Evolutionary conservation across 2,797 vertebrate genomes (phyloP).

Genomic region (Sebastes jordani): DNA sequence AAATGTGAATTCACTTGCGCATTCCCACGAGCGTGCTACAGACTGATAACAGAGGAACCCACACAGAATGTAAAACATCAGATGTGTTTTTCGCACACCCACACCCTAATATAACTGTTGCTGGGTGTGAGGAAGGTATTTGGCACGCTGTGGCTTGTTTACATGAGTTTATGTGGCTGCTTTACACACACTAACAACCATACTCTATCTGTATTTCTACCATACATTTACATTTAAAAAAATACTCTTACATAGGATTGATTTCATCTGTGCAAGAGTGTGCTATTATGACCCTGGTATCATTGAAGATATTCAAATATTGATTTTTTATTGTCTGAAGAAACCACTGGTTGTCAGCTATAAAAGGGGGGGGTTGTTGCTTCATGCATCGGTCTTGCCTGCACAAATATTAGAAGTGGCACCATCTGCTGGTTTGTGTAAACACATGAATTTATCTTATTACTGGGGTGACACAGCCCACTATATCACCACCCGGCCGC

Average conservation of each 20-base stretch:
- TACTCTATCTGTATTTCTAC: not conserved
- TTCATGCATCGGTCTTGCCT: constrained; percentile 8
- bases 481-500: constrained; percentile 16
- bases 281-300: not conserved
- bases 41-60: constrained; percentile 63
- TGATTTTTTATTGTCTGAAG: constrained; percentile 17
- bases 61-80: constrained; percentile 65
- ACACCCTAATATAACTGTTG: constrained; percentile 36
- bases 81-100: constrained; percentile 68
- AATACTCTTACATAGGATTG: not conserved
- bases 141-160: constrained; percentile 26
- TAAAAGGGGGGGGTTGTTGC: not conserved
- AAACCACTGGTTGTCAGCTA: not conserved
- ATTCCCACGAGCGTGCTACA: constrained; percentile 55
- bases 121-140: constrained; percentile 17
- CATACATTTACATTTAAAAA: not conserved
- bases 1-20: constrained; percentile 58
- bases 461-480: not conserved
- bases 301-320: constrained; percentile 22
- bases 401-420: constrained; percentile 57
- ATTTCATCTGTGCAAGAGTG: not conserved
- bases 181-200: not conserved
- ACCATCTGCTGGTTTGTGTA: constrained; percentile 70
- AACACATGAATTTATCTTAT: constrained; percentile 42
- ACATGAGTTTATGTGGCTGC: not conserved